A percentile compares a stretch with the other conserved stretches of the same genome.
Evolutionary conservation across 2,888 invertebrate genomes (phyloP).

Genomic region (Beris morrisii): DNA sequence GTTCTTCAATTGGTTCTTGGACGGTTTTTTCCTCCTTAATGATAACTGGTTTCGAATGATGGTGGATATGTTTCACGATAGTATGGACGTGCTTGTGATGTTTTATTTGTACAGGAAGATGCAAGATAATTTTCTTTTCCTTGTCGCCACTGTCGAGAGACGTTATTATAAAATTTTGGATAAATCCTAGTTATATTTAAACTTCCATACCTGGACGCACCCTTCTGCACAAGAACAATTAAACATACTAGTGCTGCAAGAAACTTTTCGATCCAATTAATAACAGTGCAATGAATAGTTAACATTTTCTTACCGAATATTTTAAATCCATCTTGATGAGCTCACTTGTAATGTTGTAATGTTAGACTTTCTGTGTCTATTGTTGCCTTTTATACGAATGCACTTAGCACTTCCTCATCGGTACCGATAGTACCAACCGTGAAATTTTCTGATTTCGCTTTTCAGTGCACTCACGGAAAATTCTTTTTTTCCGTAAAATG

Average conservation of each 20-base stretch:
- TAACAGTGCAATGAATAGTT: not conserved
- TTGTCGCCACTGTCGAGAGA: slow-evolving; percentile 43
- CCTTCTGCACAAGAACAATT: not conserved
- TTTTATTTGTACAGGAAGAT: slow-evolving; percentile 54
- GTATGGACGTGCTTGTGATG: slow-evolving; percentile 56
- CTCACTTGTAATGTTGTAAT: not conserved
- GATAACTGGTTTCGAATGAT: slow-evolving; percentile 55
- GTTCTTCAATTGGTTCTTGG: slow-evolving; percentile 51
- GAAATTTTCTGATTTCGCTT: slow-evolving; percentile 10
- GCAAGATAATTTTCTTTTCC: slow-evolving; percentile 54
- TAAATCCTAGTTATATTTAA: not conserved
- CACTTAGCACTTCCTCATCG: not conserved
- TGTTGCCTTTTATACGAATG: slow-evolving; percentile 21
- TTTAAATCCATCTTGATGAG: slow-evolving; percentile 15
- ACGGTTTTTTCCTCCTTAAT: slow-evolving; percentile 56
- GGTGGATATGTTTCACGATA: slow-evolving; percentile 54
- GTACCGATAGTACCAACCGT: slow-evolving; percentile 12
- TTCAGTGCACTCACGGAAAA: slow-evolving; percentile 3
- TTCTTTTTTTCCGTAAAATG: slow-evolving; percentile 9
- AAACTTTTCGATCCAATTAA: not conserved
- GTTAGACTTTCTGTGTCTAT: not conserved
- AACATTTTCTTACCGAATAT: slow-evolving; percentile 9
- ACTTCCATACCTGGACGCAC: slow-evolving; percentile 17
- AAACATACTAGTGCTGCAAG: not conserved
- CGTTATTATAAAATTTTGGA: slow-evolving; percentile 1